These are phyloP conservation scores for Drosophila asahinai DNA, from an alignment of 1,140 invertebrate genomes.

Conservation along the genomic window DNA sequence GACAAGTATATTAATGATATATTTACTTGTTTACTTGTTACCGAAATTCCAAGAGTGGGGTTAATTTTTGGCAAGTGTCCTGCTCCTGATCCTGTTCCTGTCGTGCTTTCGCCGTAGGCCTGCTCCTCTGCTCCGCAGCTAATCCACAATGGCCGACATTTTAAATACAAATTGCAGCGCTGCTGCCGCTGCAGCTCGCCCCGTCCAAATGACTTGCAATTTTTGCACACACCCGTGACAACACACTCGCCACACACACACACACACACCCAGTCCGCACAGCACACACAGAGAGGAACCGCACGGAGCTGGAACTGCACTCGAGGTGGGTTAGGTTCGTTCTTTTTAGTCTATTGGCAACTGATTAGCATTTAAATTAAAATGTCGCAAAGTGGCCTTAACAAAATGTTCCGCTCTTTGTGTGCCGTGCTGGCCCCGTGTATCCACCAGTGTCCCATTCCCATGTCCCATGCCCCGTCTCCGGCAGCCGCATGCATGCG, in stretches of 20 bases:
- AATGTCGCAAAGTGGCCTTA: constrained; percentile 82
- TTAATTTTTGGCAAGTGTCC: constrained; percentile 9
- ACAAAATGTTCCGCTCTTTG: constrained; percentile 71
- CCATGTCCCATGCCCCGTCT: not conserved
- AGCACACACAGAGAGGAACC: no score
- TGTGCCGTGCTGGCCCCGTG: constrained; percentile 7
- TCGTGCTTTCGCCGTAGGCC: constrained; percentile 23
- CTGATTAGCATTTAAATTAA: constrained; percentile 83
- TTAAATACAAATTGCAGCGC: constrained; percentile 79
- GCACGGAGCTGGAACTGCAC: constrained; percentile 24
- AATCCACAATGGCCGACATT: constrained; percentile 72
- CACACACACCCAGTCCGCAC: not conserved
- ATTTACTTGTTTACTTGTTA: no score
- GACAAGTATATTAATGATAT: not conserved
- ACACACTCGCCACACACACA: constrained; percentile 15
- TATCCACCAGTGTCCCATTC: constrained; percentile 13
- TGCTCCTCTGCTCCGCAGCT: constrained; percentile 44
- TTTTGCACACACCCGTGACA: constrained; percentile 38
- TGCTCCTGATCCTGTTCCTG: constrained; percentile 5
- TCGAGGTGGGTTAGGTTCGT: constrained; percentile 54
- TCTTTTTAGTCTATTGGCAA: constrained; percentile 79
- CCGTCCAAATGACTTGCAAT: constrained; percentile 56
- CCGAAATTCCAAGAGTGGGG: no score
- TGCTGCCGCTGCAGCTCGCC: constrained; percentile 1
- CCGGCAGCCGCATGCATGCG: constrained; percentile 11